Conservation (phyloP, 2,888 invertebrate genomes). For the Acrocyrtus sp. region DNA sequence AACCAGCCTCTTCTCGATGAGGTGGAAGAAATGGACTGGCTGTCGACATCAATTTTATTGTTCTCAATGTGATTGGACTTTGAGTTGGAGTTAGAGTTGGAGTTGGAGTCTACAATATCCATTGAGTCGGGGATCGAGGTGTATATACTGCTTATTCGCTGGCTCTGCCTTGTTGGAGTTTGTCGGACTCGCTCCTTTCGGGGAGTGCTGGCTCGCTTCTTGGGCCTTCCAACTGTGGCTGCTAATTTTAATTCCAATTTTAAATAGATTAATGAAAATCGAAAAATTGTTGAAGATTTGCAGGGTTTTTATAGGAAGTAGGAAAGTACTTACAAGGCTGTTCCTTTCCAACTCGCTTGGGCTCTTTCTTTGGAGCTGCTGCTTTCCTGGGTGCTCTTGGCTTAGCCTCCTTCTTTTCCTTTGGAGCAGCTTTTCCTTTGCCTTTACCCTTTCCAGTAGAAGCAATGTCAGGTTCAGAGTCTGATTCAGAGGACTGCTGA, state of each 20-base stretch:
- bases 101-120: slow-evolving; percentile 35
- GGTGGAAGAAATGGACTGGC: slow-evolving; percentile 45
- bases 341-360: slow-evolving; percentile 49
- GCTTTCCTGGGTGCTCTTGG: slow-evolving; percentile 30
- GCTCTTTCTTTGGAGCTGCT: slow-evolving; percentile 20
- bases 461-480: slow-evolving; percentile 29
- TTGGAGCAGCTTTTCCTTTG: neutral
- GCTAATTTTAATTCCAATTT: no score
- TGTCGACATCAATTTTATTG: slow-evolving; percentile 15
- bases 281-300: no score
- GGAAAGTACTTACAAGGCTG: slow-evolving; percentile 17
- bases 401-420: slow-evolving; percentile 12
- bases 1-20: slow-evolving; percentile 54
- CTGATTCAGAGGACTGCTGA: slow-evolving; percentile 8
- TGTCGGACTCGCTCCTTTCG: slow-evolving; percentile 18
- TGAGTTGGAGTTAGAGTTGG: slow-evolving; percentile 24
- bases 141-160: slow-evolving; percentile 35
- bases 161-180: slow-evolving; percentile 47
- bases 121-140: slow-evolving; percentile 32
- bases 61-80: slow-evolving; percentile 33
- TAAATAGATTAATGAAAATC: no score
- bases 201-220: slow-evolving; percentile 32
- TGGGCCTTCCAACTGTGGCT: slow-evolving; percentile 14
- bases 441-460: slow-evolving; percentile 16
- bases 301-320: no score